Conservation (phyloP, 2,113 vertebrate genomes). For the Machaerirhynchus nigripectus region DNA sequence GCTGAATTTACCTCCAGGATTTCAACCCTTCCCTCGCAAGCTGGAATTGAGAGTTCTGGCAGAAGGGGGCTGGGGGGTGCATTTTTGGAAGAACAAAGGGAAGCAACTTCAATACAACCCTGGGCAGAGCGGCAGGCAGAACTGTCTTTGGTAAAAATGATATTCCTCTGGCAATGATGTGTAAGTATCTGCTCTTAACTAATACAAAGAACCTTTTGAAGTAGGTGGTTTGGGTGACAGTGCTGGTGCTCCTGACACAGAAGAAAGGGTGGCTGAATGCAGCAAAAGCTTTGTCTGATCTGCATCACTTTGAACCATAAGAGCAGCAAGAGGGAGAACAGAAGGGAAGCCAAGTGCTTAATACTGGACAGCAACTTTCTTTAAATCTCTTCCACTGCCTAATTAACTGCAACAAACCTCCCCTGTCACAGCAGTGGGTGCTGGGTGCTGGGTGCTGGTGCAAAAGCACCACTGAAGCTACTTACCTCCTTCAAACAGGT, state of each 20-base stretch:
- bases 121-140: neutral
- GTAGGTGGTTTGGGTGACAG: neutral
- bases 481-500: neutral
- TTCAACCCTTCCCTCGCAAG: neutral
- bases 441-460: neutral
- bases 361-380: constrained; percentile 10
- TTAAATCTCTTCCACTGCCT: neutral
- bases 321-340: neutral
- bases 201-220: constrained; percentile 21
- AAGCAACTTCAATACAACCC: neutral
- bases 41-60: neutral
- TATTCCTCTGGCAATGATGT: neutral
- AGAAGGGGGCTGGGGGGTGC: neutral
- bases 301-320: neutral
- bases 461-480: neutral
- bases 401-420: neutral
- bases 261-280: neutral
- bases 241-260: neutral
- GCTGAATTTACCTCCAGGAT: neutral
- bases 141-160: neutral
- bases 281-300: neutral
- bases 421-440: accelerated
- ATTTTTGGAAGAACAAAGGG: constrained; percentile 9
- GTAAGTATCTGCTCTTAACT: constrained; percentile 23
- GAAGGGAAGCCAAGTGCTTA: neutral